Evolutionary conservation across 1,140 invertebrate genomes (phyloP).

Genomic region (Trichoplusia ni): DNA sequence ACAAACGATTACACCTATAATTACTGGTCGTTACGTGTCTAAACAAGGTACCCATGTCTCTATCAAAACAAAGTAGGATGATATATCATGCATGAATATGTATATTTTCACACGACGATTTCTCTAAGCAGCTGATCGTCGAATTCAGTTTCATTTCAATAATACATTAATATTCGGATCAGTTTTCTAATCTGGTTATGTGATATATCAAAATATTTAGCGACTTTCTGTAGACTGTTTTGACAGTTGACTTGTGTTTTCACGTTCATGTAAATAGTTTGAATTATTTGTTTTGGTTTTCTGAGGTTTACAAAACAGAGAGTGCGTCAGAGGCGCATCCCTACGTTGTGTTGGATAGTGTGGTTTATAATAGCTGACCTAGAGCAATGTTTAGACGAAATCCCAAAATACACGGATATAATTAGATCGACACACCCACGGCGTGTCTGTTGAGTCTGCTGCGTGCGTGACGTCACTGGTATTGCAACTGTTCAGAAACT

Average conservation of each 20-base stretch:
- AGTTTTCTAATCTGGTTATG: conserved; percentile 11
- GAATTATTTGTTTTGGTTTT: background rate
- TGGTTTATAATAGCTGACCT: conserved; percentile 48
- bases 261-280: no score
- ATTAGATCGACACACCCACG: conserved; percentile 58
- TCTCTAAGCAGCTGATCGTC: conserved; percentile 2
- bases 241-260: background rate
- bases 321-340: conserved; percentile 1
- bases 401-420: conserved; percentile 48
- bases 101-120: conserved; percentile 1
- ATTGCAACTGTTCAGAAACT: conserved; percentile 35
- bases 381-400: conserved; percentile 42
- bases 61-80: no score
- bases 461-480: conserved; percentile 47
- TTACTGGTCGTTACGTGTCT: background rate
- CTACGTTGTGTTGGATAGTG: conserved; percentile 18
- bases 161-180: background rate
- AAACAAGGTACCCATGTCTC: no score
- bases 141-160: conserved; percentile 22
- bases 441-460: conserved; percentile 48
- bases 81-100: no score
- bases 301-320: conserved; percentile 1
- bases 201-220: background rate
- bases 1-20: background rate
- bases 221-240: background rate